phyloP scores from a whole-genome alignment of 2,888 invertebrate genomes.

The Sesia bembeciformis region DNA sequence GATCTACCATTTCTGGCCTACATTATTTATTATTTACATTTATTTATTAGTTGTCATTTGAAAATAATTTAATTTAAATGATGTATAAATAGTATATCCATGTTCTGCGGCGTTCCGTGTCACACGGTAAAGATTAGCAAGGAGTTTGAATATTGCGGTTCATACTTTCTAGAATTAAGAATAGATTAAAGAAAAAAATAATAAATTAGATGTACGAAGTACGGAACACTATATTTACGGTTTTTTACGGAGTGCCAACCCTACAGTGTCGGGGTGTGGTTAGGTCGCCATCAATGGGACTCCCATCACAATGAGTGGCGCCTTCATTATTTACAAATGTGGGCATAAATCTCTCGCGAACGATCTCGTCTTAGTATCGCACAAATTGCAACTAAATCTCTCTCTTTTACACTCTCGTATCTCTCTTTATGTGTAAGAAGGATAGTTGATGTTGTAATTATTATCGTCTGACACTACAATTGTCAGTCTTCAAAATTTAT shows the following conservation, averaged over 20 bases:
- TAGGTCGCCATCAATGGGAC: slow-evolving; percentile 57
- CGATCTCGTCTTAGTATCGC: slow-evolving; percentile 30
- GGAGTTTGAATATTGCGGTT: too few species aligned
- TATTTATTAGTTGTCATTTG: too few species aligned
- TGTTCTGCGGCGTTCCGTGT: too few species aligned
- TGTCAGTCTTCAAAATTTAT: slow-evolving; percentile 37
- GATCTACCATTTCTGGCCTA: too few species aligned
- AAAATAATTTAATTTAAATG: too few species aligned
- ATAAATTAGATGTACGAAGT: too few species aligned
- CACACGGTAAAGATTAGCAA: too few species aligned
- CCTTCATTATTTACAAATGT: slow-evolving; percentile 70
- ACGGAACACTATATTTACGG: too few species aligned
- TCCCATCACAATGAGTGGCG: slow-evolving; percentile 68
- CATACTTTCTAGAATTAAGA: too few species aligned
- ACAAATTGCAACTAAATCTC: slow-evolving; percentile 27
- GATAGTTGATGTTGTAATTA: slow-evolving; percentile 15
- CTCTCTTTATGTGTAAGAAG: slow-evolving; percentile 4
- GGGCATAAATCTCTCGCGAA: slow-evolving; percentile 59
- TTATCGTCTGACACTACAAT: slow-evolving; percentile 18
- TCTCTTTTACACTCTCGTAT: slow-evolving; percentile 13
- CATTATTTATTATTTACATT: too few species aligned
- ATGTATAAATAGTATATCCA: too few species aligned
- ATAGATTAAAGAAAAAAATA: too few species aligned
- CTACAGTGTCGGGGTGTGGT: slow-evolving; percentile 33
- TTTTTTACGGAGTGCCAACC: slow-evolving; percentile 29